Conservation (phyloP, 2,888 invertebrate genomes). For the Aradus depressus region DNA sequence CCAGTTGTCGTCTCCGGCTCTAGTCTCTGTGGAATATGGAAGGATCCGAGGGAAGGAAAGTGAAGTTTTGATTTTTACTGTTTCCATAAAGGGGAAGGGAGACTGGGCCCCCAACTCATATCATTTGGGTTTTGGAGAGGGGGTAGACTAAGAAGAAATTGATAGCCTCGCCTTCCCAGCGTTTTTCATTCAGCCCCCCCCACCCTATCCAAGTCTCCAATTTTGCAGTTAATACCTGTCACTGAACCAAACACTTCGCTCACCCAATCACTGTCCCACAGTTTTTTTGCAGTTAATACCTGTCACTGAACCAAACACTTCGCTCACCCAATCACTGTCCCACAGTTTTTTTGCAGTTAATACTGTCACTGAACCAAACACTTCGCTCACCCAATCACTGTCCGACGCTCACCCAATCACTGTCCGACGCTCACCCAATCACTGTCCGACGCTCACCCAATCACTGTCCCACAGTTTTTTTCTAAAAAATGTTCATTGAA, state of each 20-base stretch:
- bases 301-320: no score
- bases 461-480: no score
- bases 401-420: no score
- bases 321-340: not conserved
- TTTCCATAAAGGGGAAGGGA: conserved; percentile 4
- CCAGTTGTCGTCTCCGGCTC: no score
- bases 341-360: no score
- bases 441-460: no score
- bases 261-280: not conserved
- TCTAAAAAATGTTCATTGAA: no score
- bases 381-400: not conserved
- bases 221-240: conserved; percentile 18
- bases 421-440: no score
- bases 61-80: conserved; percentile 8
- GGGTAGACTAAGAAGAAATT: conserved; percentile 8
- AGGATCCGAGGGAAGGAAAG: not conserved
- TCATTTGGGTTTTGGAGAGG: not conserved
- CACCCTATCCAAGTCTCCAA: not conserved
- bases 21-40: not conserved
- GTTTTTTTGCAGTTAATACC: no score
- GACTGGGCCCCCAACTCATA: not conserved
- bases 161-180: not conserved
- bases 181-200: conserved; percentile 12
- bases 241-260: no score
- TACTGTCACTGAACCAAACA: no score